Evolutionary conservation across 2,797 vertebrate species (phyloP).

Genomic region (Spinus pinus): DNA sequence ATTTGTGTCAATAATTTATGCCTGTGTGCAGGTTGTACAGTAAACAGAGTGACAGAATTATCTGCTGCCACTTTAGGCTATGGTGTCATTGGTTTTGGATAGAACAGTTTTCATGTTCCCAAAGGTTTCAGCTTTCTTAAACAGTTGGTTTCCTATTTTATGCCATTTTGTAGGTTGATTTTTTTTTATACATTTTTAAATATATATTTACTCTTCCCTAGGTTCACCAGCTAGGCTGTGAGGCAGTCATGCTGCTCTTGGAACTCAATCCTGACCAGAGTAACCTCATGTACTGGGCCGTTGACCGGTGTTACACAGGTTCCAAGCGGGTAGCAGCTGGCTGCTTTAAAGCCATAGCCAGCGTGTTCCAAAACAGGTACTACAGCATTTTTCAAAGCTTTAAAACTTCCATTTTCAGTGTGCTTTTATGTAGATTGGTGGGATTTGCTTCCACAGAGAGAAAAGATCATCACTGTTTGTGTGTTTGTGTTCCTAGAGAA

Average conservation of each 20-base stretch:
- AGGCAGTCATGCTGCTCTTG: conserved; percentile 94
- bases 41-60: not conserved
- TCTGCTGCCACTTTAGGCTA: not conserved
- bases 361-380: conserved; percentile 97
- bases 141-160: not conserved
- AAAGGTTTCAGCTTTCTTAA: not conserved
- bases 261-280: conserved; percentile 98
- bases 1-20: not conserved
- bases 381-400: not conserved
- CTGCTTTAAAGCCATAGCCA: conserved; percentile 97
- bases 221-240: conserved; percentile 98
- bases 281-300: conserved; percentile 98
- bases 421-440: not conserved
- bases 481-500: not conserved
- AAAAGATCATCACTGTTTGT: not conserved
- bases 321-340: conserved; percentile 92
- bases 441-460: not conserved
- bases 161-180: not conserved
- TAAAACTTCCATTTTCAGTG: not conserved
- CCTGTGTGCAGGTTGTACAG: not conserved
- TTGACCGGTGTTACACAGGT: conserved; percentile 97
- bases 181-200: not conserved
- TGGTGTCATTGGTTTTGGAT: conserved; percentile 33
- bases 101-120: not conserved
- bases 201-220: conserved; percentile 33